Base-by-base conservation (phyloP, 2,113 vertebrate species). In the Channa maculata region DNA sequence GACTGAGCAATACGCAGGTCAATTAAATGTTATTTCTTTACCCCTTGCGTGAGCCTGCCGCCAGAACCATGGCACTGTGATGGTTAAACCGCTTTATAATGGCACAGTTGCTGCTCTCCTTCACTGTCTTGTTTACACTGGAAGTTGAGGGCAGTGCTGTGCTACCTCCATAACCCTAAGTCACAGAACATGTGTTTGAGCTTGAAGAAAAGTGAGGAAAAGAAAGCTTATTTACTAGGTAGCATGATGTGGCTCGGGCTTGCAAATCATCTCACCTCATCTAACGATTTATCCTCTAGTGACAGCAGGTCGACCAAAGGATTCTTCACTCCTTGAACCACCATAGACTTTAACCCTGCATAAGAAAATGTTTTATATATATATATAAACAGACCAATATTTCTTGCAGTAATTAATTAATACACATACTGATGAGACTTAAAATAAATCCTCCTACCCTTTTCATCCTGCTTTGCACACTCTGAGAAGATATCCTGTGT, bases 31-130 rank as follows among this genome's bases (percentile, higher is more conserved):
- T 0, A 24, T 49, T n/a, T 71, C 85, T 94, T 95, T 93, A 99
- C 98, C 95, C 94, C 89, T 95, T 98, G 83, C 95, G 95, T 82
- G 97, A 95, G 53, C 97, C 97, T 60, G 98, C 97, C 79, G 97
- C 98, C 86, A 99, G 94, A 82, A 99, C 98, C 98, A 99, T 99
- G 91, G 98, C 97, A 91, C 97, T 99, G 73, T 99, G 98, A 91
- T 99, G 97, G 92, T 99, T 99, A 93, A 99, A 99, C 59, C 98
- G 95, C 89, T 97, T 99, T 83, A 99, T 99, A 80, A 99, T 99
- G 90, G 97, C 98, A 59, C 96, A 95, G 48, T 98, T 99, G 88
- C 97, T 99, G 80, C 94, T 99, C 79, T 99, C 97, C 84, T 97
- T 96, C 64, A 96, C 92, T 0, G 96, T 94, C 86, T 95, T 97